Evolutionary conservation across 1,140 invertebrate genomes (phyloP).

Genomic region (Scaptomyza hsui): DNA sequence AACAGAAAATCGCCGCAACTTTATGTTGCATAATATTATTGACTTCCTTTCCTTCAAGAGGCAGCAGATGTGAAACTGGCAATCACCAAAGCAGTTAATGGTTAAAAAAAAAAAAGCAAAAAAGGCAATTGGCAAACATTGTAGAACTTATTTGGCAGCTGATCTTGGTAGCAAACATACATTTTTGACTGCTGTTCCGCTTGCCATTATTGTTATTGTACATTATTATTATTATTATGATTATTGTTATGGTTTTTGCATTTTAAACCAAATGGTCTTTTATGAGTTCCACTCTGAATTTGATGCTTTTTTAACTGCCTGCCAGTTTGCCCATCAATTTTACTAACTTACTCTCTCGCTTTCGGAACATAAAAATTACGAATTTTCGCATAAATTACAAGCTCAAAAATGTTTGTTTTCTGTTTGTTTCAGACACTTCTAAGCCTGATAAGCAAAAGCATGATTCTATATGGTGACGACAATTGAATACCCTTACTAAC

Average conservation of each 20-base stretch:
- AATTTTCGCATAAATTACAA: constrained; percentile 74
- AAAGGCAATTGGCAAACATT: constrained; percentile 40
- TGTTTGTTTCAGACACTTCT: too few species aligned
- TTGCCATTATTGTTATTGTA: constrained; percentile 69
- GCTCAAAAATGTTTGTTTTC: constrained; percentile 55
- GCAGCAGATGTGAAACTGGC: background rate
- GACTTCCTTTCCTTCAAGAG: constrained; percentile 19
- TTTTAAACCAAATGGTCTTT: constrained; percentile 67
- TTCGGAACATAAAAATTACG: constrained; percentile 76
- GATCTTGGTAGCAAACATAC: constrained; percentile 33
- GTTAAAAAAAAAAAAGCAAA: too few species aligned
- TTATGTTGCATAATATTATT: constrained; percentile 52
- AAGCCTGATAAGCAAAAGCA: background rate
- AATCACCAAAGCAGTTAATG: background rate
- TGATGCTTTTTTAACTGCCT: constrained; percentile 68
- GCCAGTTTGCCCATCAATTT: constrained; percentile 70
- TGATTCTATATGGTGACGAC: background rate
- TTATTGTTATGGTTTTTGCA: constrained; percentile 75
- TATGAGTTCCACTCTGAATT: constrained; percentile 47
- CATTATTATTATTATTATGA: constrained; percentile 61
- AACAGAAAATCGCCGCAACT: constrained; percentile 30
- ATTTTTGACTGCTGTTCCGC: constrained; percentile 31
- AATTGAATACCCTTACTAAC: background rate
- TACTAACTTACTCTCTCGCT: constrained; percentile 51
- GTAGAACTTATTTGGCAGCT: constrained; percentile 54